phyloP scores from a whole-genome alignment of 92 coral and sea anemone genomes.

The Umimayanthus kanabou region DNA sequence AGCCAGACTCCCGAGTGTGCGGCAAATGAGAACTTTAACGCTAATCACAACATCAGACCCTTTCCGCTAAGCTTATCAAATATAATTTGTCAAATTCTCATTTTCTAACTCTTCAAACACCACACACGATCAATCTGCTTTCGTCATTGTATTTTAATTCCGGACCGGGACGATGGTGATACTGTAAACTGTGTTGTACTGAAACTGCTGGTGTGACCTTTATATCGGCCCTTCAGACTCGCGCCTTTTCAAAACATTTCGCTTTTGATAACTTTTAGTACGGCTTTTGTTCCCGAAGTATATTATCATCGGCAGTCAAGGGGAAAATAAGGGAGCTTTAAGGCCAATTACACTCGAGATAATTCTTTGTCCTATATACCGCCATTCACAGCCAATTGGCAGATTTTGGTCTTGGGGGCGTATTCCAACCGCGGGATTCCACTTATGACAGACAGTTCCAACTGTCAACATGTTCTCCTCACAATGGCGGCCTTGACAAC shows the following conservation, averaged over 20 bases:
- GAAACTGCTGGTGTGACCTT: constrained; percentile 23
- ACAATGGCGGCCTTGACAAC: constrained; percentile 78
- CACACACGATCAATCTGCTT: constrained; percentile 14
- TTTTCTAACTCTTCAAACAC: constrained; percentile 33
- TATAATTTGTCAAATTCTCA: constrained; percentile 23
- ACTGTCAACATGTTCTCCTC: constrained; percentile 80
- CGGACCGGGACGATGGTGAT: background rate
- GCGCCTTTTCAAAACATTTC: constrained; percentile 20
- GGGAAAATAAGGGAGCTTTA: constrained; percentile 64
- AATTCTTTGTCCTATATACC: constrained; percentile 71
- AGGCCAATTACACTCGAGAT: constrained; percentile 88
- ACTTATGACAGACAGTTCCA: constrained; percentile 81
- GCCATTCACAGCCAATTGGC: constrained; percentile 78
- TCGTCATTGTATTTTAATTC: constrained; percentile 21
- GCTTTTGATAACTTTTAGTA: constrained; percentile 64
- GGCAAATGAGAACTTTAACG: constrained; percentile 17
- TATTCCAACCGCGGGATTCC: constrained; percentile 59
- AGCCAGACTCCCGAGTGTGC: constrained; percentile 24
- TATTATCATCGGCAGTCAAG: constrained; percentile 67
- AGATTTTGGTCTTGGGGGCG: constrained; percentile 81
- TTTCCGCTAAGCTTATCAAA: constrained; percentile 18
- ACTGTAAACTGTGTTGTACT: background rate
- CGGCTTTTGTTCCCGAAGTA: constrained; percentile 63
- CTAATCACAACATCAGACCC: constrained; percentile 3
- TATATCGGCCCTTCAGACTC: background rate